Conservation (phyloP, 2,797 vertebrate species). For the Clarias platycephalus region DNA sequence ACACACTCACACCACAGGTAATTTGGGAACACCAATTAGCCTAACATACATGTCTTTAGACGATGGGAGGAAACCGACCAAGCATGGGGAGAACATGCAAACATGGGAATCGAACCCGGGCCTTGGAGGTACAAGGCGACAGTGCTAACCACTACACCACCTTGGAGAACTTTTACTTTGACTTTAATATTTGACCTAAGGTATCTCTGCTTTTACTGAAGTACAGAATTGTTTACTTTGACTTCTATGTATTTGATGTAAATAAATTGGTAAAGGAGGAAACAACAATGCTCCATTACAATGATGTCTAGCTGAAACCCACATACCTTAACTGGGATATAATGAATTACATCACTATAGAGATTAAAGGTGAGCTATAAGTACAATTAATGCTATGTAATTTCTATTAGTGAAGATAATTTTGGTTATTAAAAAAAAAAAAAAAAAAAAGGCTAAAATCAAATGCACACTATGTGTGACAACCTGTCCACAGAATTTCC, state of each 20-base stretch:
- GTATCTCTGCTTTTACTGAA: too few species aligned
- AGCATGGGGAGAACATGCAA: too few species aligned
- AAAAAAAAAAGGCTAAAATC: not conserved
- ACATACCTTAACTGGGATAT: not conserved
- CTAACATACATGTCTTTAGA: too few species aligned
- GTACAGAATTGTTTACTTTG: not conserved
- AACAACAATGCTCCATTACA: too few species aligned
- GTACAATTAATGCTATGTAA: not conserved
- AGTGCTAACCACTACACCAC: too few species aligned
- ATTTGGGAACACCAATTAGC: too few species aligned
- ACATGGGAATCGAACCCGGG: too few species aligned
- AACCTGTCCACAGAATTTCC: conserved; percentile 22
- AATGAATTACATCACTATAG: not conserved
- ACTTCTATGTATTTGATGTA: not conserved
- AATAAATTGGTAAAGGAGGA: not conserved
- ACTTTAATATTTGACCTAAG: too few species aligned
- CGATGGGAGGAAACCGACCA: too few species aligned
- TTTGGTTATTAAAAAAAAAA: not conserved
- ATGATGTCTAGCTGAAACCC: not conserved
- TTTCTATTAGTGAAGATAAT: conserved; percentile 9
- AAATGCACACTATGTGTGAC: not conserved
- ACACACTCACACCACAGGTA: too few species aligned
- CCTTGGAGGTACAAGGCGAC: too few species aligned
- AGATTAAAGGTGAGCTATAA: not conserved
- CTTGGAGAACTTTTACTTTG: too few species aligned